Conservation (phyloP, 2,113 vertebrate species). For the Thunnus maccoyii region DNA sequence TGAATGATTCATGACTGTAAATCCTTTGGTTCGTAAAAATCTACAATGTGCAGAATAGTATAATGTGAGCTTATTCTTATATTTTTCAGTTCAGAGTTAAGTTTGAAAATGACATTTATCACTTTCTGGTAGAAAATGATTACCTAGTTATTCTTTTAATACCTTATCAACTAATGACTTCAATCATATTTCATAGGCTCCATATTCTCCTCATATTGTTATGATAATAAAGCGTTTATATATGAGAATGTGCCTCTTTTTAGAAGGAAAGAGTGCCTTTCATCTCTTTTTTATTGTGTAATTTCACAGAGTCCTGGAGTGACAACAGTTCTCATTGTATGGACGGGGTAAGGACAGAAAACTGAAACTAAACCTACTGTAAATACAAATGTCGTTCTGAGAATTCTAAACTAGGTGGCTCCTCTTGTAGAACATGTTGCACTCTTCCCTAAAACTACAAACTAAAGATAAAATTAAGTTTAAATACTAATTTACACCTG, state of each 20-base stretch:
- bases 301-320: constrained; percentile 77
- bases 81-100: too few relatives aligned
- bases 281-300: constrained; percentile 8
- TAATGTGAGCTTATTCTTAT: too few relatives aligned
- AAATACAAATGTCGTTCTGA: neutral
- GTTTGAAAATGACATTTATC: neutral
- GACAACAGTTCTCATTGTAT: constrained; percentile 64
- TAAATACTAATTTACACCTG: neutral
- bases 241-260: neutral
- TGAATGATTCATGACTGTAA: neutral
- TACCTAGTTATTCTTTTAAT: too few relatives aligned
- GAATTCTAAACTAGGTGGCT: neutral
- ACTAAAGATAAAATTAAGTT: neutral
- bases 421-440: neutral
- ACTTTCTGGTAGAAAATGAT: neutral
- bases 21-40: neutral
- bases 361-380: neutral
- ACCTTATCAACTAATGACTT: too few relatives aligned
- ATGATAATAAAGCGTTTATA: neutral
- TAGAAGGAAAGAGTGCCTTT: neutral
- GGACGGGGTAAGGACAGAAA: constrained; percentile 69
- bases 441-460: neutral
- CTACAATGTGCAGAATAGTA: too few relatives aligned
- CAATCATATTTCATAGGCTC: too few relatives aligned
- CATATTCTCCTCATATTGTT: neutral